A percentile compares a stretch with the other conserved stretches of the same genome.
These are phyloP conservation scores for Silurus aristotelis DNA, from an alignment of 2,797 vertebrate genomes.

Conservation along the genomic window DNA sequence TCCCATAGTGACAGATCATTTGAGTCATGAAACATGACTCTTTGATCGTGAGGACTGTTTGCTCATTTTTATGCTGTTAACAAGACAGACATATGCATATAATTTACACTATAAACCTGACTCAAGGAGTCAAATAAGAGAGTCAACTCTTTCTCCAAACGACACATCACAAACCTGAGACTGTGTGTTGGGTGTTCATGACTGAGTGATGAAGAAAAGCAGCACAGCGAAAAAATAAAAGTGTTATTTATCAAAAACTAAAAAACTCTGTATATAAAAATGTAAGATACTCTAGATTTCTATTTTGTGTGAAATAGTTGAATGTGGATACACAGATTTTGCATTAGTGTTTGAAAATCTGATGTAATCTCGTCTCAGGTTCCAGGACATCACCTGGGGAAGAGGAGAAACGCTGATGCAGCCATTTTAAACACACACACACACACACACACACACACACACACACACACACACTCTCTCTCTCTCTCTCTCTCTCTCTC, in stretches of 20 bases:
- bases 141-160: not conserved
- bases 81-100: too few relatives aligned
- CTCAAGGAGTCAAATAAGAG: not conserved
- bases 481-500: too few relatives aligned
- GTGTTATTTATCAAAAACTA: too few relatives aligned
- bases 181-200: not conserved
- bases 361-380: not conserved
- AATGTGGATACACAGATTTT: not conserved
- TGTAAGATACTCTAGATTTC: too few relatives aligned
- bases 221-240: too few relatives aligned
- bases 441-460: conserved; percentile 11
- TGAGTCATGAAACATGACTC: too few relatives aligned
- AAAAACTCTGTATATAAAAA: too few relatives aligned
- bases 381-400: not conserved
- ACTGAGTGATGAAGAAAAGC: not conserved
- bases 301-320: not conserved
- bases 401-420: not conserved
- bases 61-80: too few relatives aligned
- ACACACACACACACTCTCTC: not conserved
- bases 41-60: too few relatives aligned
- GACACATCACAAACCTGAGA: not conserved
- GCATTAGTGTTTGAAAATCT: not conserved
- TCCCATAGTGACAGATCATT: too few relatives aligned
- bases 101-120: not conserved
- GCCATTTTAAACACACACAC: not conserved